Conservation (phyloP, 2,797 vertebrate genomes). For the Poecile montanus region DNA sequence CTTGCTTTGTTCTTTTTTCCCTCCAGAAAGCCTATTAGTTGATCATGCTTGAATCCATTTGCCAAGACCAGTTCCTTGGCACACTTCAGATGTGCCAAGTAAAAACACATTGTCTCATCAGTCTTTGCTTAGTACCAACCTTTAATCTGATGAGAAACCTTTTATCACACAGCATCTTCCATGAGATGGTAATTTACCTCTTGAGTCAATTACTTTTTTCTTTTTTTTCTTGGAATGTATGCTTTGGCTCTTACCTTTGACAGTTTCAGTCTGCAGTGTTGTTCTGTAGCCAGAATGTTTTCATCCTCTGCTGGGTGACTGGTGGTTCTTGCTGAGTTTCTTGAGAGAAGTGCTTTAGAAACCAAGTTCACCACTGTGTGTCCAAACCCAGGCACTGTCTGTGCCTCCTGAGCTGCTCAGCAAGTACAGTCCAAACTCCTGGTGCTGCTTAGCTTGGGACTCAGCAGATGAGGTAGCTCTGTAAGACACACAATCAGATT, state of each 20-base stretch:
- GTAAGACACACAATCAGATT: background rate
- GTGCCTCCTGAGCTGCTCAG: background rate
- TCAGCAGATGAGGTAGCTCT: background rate
- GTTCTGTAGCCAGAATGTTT: background rate
- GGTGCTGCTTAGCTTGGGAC: background rate
- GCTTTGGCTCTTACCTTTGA: background rate
- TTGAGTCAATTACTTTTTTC: background rate
- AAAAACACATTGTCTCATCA: background rate
- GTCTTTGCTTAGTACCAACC: background rate
- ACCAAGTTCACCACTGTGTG: background rate
- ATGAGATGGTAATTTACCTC: background rate
- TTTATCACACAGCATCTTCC: background rate
- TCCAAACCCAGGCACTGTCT: background rate
- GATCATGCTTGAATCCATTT: background rate
- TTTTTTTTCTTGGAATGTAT: background rate
- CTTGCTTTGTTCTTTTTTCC: background rate
- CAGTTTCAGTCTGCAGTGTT: background rate
- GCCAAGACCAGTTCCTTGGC: background rate
- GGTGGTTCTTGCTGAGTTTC: background rate
- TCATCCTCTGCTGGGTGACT: background rate
- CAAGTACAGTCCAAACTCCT: background rate
- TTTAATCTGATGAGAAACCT: background rate
- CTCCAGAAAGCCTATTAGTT: background rate
- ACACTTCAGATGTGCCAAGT: background rate
- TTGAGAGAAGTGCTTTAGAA: background rate